A percentile compares a stretch with the other conserved stretches of the same genome.
These are phyloP conservation scores for Meleagris gallopavo DNA, from an alignment of 2,113 vertebrate genomes.

Conservation along the genomic window DNA sequence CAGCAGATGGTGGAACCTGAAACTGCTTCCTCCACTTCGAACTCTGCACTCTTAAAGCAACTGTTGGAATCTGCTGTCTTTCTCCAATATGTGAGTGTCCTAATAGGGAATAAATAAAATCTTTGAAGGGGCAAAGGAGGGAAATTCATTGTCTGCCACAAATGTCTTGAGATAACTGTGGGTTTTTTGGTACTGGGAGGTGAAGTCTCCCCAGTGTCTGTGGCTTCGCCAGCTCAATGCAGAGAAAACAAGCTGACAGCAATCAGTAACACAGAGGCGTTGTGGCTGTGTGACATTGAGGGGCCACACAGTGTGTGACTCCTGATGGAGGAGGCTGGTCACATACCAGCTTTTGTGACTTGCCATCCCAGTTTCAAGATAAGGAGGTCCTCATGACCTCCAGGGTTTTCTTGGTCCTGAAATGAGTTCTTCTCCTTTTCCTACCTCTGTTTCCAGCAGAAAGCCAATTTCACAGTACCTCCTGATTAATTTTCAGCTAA, in stretches of 20 bases:
- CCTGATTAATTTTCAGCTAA: neutral
- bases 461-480: neutral
- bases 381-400: neutral
- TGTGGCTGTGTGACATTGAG: neutral
- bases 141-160: neutral
- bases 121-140: neutral
- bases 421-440: neutral
- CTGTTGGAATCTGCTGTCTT: neutral
- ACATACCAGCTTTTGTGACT: neutral
- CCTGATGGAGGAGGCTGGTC: neutral
- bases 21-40: neutral
- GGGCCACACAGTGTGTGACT: neutral
- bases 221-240: neutral
- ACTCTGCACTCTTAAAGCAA: neutral
- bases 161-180: neutral
- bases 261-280: accelerated
- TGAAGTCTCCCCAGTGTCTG: neutral
- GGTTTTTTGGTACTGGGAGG: neutral
- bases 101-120: neutral
- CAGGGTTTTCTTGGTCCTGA: neutral
- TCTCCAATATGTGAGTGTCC: neutral
- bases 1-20: slow-evolving; percentile 2
- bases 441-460: neutral
- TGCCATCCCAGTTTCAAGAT: neutral
- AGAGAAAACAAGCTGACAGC: neutral